Conservation (phyloP, 2,797 vertebrate genomes). For the Atherinosoma microstoma region DNA sequence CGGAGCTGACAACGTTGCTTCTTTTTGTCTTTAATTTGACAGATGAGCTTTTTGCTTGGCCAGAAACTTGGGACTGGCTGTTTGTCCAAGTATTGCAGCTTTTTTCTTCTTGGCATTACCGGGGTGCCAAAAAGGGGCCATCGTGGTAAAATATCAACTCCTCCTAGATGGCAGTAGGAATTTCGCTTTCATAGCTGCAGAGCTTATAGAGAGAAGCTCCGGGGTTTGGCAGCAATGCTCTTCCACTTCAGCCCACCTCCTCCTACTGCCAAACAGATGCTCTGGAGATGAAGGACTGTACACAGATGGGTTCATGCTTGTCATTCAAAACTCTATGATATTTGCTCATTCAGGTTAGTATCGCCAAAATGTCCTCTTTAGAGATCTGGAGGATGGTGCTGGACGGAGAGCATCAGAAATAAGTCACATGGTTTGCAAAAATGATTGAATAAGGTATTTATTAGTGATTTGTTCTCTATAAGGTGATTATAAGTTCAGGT, state of each 20-base stretch:
- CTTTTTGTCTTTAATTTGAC: conserved; percentile 36
- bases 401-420: conserved; percentile 14
- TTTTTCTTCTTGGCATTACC: conserved; percentile 35
- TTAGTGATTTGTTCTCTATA: conserved; percentile 20
- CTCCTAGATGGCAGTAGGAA: conserved; percentile 47
- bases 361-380: conserved; percentile 22
- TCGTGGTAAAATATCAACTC: conserved; percentile 56
- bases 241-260: conserved; percentile 28
- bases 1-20: conserved; percentile 30
- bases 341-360: conserved; percentile 43
- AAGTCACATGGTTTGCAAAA: conserved; percentile 23
- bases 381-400: conserved; percentile 4
- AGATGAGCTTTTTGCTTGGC: conserved; percentile 44
- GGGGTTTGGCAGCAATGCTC: conserved; percentile 56
- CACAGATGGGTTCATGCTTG: conserved; percentile 44
- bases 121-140: conserved; percentile 48
- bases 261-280: conserved; percentile 58
- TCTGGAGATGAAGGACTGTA: conserved; percentile 40
- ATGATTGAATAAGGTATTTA: conserved; percentile 22
- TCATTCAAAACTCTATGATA: conserved; percentile 47
- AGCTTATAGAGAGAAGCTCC: conserved; percentile 50
- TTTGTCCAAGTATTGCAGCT: conserved; percentile 36
- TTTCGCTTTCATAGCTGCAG: conserved; percentile 26
- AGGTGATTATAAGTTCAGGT: conserved; percentile 9
- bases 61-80: conserved; percentile 21